Evolutionary conservation across 2,888 invertebrate species (phyloP), one percentile per base, ranked within the genome.

Genomic region (Drosophila mayaguana): DNA sequence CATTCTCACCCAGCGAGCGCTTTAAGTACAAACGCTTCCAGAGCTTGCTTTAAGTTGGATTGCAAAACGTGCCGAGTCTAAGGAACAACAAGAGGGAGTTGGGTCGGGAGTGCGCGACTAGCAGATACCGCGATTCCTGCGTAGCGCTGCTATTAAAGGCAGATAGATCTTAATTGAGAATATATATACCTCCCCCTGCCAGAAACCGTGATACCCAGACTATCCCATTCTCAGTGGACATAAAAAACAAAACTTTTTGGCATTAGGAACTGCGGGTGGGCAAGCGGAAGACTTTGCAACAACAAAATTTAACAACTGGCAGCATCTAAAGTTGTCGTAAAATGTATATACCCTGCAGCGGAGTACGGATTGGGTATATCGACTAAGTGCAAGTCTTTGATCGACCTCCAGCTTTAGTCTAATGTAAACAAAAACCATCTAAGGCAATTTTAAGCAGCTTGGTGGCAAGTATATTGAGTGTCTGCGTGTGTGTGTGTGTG

Each of bases 261-360:
- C 28, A 12, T 5, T 1, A 22, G 8, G 5, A 36, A 51, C 22
- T 22, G 16, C 32, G 22, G 51, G 3, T 16, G 8, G 9, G 14
- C 16, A 12, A 12, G 32, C 5, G n/a, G 50, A 62, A 68, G 54
- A 50, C 57, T 64, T 55, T 22, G 60, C 38, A 5, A 36, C 36
- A 55, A 46, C 59, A 40, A 9, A 53, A 46, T 50, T 75, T 64
- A 25, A 11, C 59, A 75, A 50, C 48, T 66, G 45, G n/a, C 16
- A 63, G 22, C 46, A 32, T 28, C 42, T 22, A 18, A 67, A 63
- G 46, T 12, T 34, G 18, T 50, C 50, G 7, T 18, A 12, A 3
- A 50, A n/a, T 56, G 9, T 12, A 6, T 3, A 36, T 57, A 46
- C 45, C 45, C 45, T 46, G 36, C 14, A 18, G n/a, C 8, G 0